Evolutionary conservation across 2,797 vertebrate species (phyloP).

Genomic region (Acanthis flammea): DNA sequence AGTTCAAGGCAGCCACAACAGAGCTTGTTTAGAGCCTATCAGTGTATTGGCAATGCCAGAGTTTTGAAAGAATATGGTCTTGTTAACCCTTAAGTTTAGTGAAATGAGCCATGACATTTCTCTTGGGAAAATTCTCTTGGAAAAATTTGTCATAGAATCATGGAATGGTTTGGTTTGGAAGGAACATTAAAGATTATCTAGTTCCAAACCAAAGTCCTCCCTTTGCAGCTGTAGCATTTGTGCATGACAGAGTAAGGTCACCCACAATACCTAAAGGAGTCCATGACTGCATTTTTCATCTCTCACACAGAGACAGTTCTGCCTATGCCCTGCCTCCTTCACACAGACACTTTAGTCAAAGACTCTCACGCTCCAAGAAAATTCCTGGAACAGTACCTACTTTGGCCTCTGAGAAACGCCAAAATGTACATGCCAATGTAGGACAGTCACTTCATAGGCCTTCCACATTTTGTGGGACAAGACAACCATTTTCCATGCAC

Average conservation of each 20-base stretch:
- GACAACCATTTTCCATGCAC: neutral
- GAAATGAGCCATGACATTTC: neutral
- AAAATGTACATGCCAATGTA: neutral
- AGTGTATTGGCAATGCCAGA: neutral
- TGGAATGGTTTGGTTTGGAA: neutral
- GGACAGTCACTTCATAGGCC: neutral
- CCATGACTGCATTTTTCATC: neutral
- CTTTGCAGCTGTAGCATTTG: neutral
- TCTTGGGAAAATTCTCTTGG: neutral
- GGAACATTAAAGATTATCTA: neutral
- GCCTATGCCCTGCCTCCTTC: neutral
- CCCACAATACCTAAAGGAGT: rapidly evolving
- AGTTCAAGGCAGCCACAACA: neutral
- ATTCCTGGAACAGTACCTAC: neutral
- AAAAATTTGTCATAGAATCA: neutral
- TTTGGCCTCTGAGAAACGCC: neutral
- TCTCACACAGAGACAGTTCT: neutral
- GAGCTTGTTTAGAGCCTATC: rapidly evolving
- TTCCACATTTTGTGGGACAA: neutral
- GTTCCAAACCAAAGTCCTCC: neutral
- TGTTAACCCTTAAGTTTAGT: neutral
- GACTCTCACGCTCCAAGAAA: neutral
- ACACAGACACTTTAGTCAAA: neutral
- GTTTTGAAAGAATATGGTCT: neutral
- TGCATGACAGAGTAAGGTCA: rapidly evolving